Percentiles rank a stretch among this genome's conserved stretches.
These are phyloP conservation scores for Saxicola maurus DNA, from an alignment of 2,797 vertebrate species.

Conservation along the genomic window DNA sequence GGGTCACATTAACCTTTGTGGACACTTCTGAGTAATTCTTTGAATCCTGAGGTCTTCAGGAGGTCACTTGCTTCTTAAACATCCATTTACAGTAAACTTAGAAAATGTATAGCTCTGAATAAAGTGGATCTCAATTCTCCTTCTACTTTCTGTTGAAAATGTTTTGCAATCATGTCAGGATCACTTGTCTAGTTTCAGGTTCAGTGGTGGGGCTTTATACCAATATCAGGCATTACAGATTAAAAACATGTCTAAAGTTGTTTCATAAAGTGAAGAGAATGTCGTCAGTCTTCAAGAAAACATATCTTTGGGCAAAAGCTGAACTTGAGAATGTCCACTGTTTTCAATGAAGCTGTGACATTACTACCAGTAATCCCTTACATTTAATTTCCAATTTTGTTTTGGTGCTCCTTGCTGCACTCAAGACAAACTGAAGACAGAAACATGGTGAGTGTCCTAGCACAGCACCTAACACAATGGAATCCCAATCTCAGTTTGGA, in stretches of 20 bases:
- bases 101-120: neutral
- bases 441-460: rapidly evolving
- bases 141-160: neutral
- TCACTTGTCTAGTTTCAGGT: neutral
- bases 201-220: neutral
- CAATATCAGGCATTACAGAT: neutral
- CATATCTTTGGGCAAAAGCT: neutral
- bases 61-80: neutral
- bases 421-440: neutral
- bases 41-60: neutral
- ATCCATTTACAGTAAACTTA: neutral
- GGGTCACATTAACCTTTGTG: neutral
- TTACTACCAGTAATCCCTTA: neutral
- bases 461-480: neutral
- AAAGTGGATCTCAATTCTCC: neutral
- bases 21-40: conserved; percentile 2
- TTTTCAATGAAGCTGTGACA: neutral
- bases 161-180: neutral
- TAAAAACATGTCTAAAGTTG: neutral
- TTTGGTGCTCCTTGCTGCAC: neutral
- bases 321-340: neutral
- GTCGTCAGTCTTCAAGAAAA: neutral
- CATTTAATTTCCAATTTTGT: neutral
- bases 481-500: neutral
- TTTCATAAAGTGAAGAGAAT: neutral